Percentiles rank a stretch among this genome's conserved stretches.
phyloP scores from a whole-genome alignment of 1,140 invertebrate species.

The Dendrolimus kikuchii region DNA sequence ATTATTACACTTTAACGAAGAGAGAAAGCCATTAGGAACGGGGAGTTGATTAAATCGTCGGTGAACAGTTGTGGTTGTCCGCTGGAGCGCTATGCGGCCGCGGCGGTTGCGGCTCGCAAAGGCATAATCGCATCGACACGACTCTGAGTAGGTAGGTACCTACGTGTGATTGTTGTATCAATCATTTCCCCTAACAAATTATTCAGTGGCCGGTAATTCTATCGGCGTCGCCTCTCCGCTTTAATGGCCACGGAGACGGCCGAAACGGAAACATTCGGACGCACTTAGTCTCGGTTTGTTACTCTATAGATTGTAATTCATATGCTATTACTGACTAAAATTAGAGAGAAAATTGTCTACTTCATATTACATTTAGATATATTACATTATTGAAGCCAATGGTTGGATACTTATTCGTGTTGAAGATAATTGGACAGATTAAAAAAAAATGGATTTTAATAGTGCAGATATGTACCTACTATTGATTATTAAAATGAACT shows the following conservation, averaged over 20 bases:
- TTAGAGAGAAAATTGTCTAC: slow-evolving; percentile 20
- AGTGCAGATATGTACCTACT: no score
- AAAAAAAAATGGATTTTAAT: no score
- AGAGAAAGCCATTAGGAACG: slow-evolving; percentile 61
- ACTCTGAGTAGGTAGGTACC: slow-evolving; percentile 34
- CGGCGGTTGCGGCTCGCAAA: slow-evolving; percentile 37
- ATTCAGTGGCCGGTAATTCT: slow-evolving; percentile 65
- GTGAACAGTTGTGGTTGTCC: slow-evolving; percentile 42
- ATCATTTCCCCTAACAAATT: slow-evolving; percentile 70
- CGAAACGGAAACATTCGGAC: slow-evolving; percentile 47
- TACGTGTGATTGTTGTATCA: slow-evolving; percentile 68
- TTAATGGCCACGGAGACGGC: slow-evolving; percentile 41
- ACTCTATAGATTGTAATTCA: slow-evolving; percentile 54
- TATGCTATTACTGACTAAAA: slow-evolving; percentile 36
- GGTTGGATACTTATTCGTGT: no score
- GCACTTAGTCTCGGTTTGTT: slow-evolving; percentile 67
- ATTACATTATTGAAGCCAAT: no score
- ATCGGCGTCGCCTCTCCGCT: slow-evolving; percentile 39
- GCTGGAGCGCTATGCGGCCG: slow-evolving; percentile 34
- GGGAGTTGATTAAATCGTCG: slow-evolving; percentile 65
- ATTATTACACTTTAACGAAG: slow-evolving; percentile 69
- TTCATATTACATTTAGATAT: neutral
- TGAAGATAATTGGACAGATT: no score
- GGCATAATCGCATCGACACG: slow-evolving; percentile 60
- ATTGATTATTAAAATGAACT: no score